A percentile compares a stretch with the other conserved stretches of the same genome.
phyloP scores from a whole-genome alignment of 1,140 invertebrate genomes.

The Aphelenchoides avenae region DNA sequence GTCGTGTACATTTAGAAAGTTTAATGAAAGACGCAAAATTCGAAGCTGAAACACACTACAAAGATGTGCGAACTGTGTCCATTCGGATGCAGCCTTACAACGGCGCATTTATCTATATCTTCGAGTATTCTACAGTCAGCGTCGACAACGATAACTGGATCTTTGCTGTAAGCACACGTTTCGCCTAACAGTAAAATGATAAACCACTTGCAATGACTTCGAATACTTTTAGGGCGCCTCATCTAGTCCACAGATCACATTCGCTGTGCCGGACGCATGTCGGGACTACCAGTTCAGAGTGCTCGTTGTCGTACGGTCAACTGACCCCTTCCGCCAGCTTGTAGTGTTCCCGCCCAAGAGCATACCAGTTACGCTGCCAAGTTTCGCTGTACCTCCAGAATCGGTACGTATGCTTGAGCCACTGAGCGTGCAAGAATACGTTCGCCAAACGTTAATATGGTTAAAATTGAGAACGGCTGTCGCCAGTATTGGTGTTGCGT shows the following conservation, averaged over 20 bases:
- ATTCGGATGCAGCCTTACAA: slow-evolving; percentile 28
- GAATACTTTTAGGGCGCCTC: slow-evolving; percentile 40
- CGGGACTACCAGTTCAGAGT: slow-evolving; percentile 46
- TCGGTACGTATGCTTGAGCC: slow-evolving; percentile 20
- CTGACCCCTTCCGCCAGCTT: slow-evolving; percentile 29
- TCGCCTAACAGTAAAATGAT: neutral
- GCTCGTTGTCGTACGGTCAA: slow-evolving; percentile 41
- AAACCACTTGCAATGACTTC: neutral
- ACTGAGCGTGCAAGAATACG: no score
- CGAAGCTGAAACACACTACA: slow-evolving; percentile 9
- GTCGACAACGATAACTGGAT: slow-evolving; percentile 34
- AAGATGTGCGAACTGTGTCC: slow-evolving; percentile 32
- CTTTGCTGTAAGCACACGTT: slow-evolving; percentile 37
- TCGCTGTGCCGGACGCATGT: slow-evolving; percentile 39
- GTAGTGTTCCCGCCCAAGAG: slow-evolving; percentile 30
- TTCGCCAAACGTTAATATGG: no score
- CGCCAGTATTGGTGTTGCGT: neutral
- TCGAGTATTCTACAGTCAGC: slow-evolving; percentile 41
- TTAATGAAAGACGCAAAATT: no score
- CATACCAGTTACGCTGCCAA: slow-evolving; percentile 35
- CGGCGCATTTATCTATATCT: slow-evolving; percentile 43
- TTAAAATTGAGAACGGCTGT: neutral
- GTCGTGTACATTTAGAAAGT: no score
- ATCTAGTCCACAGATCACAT: slow-evolving; percentile 38
- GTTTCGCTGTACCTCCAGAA: slow-evolving; percentile 35